Evolutionary conservation across 37 sponge, comb jelly and placozoan genomes (phyloP).

Genomic region (Oscarella lobularis): DNA sequence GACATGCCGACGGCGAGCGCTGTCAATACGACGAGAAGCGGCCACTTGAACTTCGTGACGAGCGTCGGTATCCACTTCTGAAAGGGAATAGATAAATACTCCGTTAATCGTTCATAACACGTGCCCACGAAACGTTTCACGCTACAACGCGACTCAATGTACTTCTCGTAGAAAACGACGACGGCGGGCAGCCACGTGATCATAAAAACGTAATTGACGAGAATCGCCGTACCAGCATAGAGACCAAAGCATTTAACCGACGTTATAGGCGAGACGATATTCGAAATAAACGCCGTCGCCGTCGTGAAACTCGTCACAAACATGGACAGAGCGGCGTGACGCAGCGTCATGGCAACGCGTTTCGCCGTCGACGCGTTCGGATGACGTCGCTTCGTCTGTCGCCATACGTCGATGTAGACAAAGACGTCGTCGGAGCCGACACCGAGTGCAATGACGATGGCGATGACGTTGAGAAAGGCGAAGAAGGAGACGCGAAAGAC

Average conservation of each 20-base stretch:
- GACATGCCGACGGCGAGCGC: not conserved
- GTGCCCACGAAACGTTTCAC: no score
- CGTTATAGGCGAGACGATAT: not conserved
- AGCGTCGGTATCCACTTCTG: not conserved
- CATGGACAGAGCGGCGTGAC: not conserved
- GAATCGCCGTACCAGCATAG: not conserved
- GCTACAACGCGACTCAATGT: no score
- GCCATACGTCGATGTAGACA: not conserved
- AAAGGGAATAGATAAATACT: no score
- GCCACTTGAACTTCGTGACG: not conserved
- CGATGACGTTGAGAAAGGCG: not conserved
- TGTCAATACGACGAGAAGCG: not conserved
- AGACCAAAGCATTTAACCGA: not conserved
- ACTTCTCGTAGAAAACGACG: not conserved
- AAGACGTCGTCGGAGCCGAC: not conserved
- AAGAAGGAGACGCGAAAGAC: not conserved
- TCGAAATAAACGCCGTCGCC: not conserved
- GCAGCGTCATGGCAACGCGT: not conserved
- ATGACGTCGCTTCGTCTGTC: not conserved
- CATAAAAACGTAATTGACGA: not conserved
- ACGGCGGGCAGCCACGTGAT: not conserved
- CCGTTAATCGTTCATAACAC: no score
- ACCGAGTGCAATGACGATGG: not conserved
- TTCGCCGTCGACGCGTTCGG: not conserved
- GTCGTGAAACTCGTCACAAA: not conserved